Base-by-base conservation (phyloP, 2,888 invertebrate genomes). In the Epirrhoe alternata region DNA sequence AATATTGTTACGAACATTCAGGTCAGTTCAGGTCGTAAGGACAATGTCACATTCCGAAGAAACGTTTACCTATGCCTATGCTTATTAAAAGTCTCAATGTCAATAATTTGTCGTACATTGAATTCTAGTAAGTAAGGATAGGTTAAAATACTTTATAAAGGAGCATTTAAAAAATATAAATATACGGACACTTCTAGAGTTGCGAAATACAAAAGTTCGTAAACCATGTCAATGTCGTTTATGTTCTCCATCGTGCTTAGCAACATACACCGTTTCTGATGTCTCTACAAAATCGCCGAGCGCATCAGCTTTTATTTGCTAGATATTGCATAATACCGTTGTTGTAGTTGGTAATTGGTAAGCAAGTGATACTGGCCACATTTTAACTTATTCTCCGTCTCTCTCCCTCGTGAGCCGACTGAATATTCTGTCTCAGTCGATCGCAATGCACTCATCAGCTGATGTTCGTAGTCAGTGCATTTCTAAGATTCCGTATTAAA, bases 171-270 rank as follows among this genome's bases (percentile, higher is more conserved):
- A 52, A 14, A 17, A 7, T 52, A 56, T 47, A 58, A 14, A 38
- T 42, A 16, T 35, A 42, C 3, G 10, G 51, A 45, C 16, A 47
- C 33, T 66, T 61, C 45, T 66, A 24, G 45, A 50, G 59, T 66
- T 63, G 62, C 66, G 24, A 24, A 24, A 24, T 24, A 24, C 3
- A 63, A 66, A 61, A 66, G 58, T 62, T 62, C 6, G 45, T 56
- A 62, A 66, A 62, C 45, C 50, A 57, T 66, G 66, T 66, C 66
- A 67, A 63, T 67, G 67, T 56, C 63, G 47, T 63, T 45, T 33
- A 59, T 59, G 54, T 51, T 58, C 58, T 38, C 42, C 35, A 47
- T 17, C 0, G 57, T 47, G 35, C 7, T 60, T 54, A 51, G 51
- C 30, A 53, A 58, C 53, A 14, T 45, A 52, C 17, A 35, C 5